phyloP scores from a whole-genome alignment of 2,113 vertebrate genomes.

The Hipposideros armiger region DNA sequence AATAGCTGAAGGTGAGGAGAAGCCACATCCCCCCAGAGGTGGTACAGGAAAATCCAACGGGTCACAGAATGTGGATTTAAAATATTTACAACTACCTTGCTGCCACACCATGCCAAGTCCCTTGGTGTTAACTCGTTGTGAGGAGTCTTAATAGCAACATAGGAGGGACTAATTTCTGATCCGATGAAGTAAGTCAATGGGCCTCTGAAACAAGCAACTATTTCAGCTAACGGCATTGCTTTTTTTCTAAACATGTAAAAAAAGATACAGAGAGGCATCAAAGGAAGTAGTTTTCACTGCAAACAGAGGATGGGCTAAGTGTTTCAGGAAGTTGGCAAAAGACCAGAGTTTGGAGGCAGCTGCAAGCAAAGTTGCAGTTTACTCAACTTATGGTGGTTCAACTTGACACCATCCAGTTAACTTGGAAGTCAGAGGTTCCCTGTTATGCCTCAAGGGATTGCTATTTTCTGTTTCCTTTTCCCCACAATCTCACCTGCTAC shows the following conservation, averaged over 20 bases:
- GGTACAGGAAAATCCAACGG: not conserved
- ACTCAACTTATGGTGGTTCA: not conserved
- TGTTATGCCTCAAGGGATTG: not conserved
- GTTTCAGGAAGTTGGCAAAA: slow-evolving; percentile 10
- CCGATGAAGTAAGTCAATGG: not conserved
- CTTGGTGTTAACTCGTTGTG: not conserved
- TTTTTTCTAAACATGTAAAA: slow-evolving; percentile 10
- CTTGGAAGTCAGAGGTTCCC: not conserved
- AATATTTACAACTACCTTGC: not conserved
- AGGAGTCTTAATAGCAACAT: not conserved
- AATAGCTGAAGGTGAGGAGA: not conserved
- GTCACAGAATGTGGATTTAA: not conserved
- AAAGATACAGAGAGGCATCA: not conserved
- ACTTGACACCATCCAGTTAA: not conserved
- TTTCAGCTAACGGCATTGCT: not conserved
- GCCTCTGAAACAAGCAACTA: not conserved
- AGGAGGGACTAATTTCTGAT: not conserved
- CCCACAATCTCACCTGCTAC: not conserved
- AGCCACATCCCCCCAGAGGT: not conserved
- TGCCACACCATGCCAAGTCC: not conserved
- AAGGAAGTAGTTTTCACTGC: not conserved
- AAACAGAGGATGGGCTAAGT: slow-evolving; percentile 20
- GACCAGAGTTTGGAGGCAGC: not conserved
- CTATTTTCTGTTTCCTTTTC: not conserved
- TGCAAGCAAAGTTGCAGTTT: not conserved